Conservation (phyloP, 2,888 invertebrate genomes). For the Acronicta psi region DNA sequence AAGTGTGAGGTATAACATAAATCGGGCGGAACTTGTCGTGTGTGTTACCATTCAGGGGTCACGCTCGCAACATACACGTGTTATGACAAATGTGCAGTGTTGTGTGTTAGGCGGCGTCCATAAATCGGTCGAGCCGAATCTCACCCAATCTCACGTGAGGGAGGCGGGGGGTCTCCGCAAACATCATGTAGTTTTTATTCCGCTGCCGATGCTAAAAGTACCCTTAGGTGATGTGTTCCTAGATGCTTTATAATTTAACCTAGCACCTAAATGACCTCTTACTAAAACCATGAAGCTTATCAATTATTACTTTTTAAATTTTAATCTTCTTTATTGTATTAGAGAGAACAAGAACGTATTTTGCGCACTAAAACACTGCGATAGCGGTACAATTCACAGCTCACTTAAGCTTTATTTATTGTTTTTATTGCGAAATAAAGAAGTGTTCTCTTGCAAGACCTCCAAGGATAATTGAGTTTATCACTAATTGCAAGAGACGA, state of each 20-base stretch:
- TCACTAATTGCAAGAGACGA: not conserved
- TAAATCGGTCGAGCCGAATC: no score
- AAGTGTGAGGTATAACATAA: conserved; percentile 41
- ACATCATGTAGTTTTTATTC: no score
- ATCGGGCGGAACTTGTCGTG: conserved; percentile 41
- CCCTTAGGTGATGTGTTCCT: no score
- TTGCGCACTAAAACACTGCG: conserved; percentile 2
- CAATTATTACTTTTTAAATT: not conserved
- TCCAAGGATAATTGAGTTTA: conserved; percentile 1
- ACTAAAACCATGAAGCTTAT: no score
- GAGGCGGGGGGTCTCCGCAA: no score
- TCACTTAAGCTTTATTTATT: conserved; percentile 10
- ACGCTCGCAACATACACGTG: conserved; percentile 48
- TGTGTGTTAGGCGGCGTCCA: conserved; percentile 6
- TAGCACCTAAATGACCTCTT: no score
- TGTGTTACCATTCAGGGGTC: conserved; percentile 37
- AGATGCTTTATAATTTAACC: no score
- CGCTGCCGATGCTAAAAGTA: no score
- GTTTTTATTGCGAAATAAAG: not conserved
- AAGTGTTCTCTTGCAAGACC: not conserved
- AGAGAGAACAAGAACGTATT: not conserved
- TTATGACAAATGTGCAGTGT: conserved; percentile 39
- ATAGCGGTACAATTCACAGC: conserved; percentile 12
- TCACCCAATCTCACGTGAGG: no score
- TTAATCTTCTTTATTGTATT: conserved; percentile 16